Percentiles rank a stretch among this genome's conserved stretches.
phyloP scores from a whole-genome alignment of 2,113 vertebrate genomes.

The Lagopus muta region DNA sequence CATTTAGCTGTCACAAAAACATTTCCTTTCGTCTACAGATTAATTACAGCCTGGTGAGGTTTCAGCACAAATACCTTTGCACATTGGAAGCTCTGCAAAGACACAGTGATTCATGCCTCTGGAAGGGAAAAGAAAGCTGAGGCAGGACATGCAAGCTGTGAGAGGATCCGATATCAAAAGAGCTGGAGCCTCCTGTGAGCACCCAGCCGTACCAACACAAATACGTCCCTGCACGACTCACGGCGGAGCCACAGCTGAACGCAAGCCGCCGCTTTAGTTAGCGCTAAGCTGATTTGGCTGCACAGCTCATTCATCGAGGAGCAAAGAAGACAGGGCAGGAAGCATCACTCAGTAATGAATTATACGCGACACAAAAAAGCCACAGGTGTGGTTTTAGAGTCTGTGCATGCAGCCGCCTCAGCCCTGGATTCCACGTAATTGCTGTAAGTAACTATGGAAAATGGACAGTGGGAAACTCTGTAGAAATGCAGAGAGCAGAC shows the following conservation, averaged over 20 bases:
- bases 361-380: slow-evolving; percentile 63
- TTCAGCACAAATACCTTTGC: slow-evolving; percentile 55
- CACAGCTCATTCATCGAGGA: slow-evolving; percentile 45
- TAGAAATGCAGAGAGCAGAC: slow-evolving; percentile 9
- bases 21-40: slow-evolving; percentile 70
- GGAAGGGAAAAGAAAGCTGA: slow-evolving; percentile 53
- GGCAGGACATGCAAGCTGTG: slow-evolving; percentile 31
- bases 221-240: slow-evolving; percentile 53
- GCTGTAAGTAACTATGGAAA: slow-evolving; percentile 52
- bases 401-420: slow-evolving; percentile 20
- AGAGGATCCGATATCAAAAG: slow-evolving; percentile 71
- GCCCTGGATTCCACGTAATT: slow-evolving; percentile 43
- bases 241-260: slow-evolving; percentile 14
- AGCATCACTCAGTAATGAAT: slow-evolving; percentile 66
- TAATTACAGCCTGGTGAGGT: slow-evolving; percentile 66
- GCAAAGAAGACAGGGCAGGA: slow-evolving; percentile 64
- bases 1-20: slow-evolving; percentile 71
- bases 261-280: not conserved
- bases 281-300: slow-evolving; percentile 35
- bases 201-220: slow-evolving; percentile 47
- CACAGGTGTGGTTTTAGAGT: slow-evolving; percentile 54
- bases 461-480: slow-evolving; percentile 53
- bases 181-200: slow-evolving; percentile 37
- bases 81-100: slow-evolving; percentile 50
- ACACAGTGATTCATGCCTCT: slow-evolving; percentile 60